A percentile compares a stretch with the other conserved stretches of the same genome.
Evolutionary conservation across 2,797 vertebrate genomes (phyloP).

Genomic region (Syncerus caffer): DNA sequence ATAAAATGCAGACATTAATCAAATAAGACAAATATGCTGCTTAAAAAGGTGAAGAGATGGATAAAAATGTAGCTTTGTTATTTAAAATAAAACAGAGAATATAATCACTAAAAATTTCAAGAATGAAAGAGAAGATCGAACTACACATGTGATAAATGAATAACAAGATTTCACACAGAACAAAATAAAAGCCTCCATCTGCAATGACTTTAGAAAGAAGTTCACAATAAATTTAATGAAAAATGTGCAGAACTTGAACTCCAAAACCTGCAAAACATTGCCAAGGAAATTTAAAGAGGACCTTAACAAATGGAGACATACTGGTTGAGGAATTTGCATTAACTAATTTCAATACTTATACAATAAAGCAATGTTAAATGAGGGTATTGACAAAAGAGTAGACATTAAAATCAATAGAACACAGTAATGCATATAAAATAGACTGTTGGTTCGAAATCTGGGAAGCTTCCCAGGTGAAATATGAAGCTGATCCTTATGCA

Average conservation of each 20-base stretch:
- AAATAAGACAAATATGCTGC: not conserved
- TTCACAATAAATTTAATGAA: not conserved
- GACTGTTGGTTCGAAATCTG: not conserved
- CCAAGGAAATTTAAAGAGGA: not conserved
- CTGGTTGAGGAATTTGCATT: not conserved
- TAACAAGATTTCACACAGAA: not conserved
- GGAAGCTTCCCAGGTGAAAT: not conserved
- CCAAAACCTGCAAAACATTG: not conserved
- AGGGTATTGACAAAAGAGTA: not conserved
- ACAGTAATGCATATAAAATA: not conserved
- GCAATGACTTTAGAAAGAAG: not conserved
- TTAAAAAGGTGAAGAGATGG: not conserved
- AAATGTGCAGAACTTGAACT: not conserved
- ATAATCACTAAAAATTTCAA: not conserved
- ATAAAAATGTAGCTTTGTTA: not conserved
- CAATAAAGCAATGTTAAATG: not conserved
- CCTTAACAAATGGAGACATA: not conserved
- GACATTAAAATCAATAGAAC: not conserved
- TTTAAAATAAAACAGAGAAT: not conserved
- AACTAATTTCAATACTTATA: not conserved
- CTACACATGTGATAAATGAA: not conserved
- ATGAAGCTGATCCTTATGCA: not conserved
- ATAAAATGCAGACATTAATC: not conserved
- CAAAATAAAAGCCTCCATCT: not conserved
- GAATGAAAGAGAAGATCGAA: not conserved